Base-by-base conservation (phyloP, 2,888 invertebrate genomes). In the Erebia aethiops region DNA sequence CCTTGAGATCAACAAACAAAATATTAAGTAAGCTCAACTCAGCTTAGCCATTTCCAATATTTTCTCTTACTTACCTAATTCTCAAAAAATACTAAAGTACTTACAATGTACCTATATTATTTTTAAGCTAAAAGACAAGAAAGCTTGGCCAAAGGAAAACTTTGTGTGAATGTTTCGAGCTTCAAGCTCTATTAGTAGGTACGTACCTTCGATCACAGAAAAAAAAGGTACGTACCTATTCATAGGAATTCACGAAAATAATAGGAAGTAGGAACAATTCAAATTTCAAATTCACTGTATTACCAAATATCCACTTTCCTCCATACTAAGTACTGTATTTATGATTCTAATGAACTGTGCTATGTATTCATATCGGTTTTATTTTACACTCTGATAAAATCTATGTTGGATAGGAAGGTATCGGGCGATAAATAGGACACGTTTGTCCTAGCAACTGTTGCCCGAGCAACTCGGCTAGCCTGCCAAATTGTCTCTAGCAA, bases 401-500 rank as follows among this genome's bases (percentile, higher is more conserved):
- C 1, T n/a, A 51, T n/a, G 10, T 18, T 18, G 9, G 1, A n/a
- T 9, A 57, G 13, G 54, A 41, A 35, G 13, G 35, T 35, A 35
- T 54, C 41, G 35, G 16, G 35, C 54, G 13, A 16, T 35, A 64
- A 52, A 54, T 16, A 16, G 35, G 16, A 2, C 41, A 52, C 41
- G 62, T 61, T 49, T 66, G 16, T n/a, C 56, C 14, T 66, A 66
- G 56, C 65, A 56, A 66, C 65, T 46, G 65, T 66, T 66, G 65
- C 65, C 56, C 46, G 13, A 56, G 56, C 56, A 21, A 56, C 43
- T 66, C 56, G 43, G 14, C 13, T 35, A 57, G 7, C 18, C 35
- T 18, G 54, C 64, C 41, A 35, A 64, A 54, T 41, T 41, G 10
- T 41, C 18, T 64, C 52, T 52, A 5, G 14, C 14, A 46, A 46